Base-by-base conservation (phyloP, 2,113 vertebrate species). In the Silurus asotus region DNA sequence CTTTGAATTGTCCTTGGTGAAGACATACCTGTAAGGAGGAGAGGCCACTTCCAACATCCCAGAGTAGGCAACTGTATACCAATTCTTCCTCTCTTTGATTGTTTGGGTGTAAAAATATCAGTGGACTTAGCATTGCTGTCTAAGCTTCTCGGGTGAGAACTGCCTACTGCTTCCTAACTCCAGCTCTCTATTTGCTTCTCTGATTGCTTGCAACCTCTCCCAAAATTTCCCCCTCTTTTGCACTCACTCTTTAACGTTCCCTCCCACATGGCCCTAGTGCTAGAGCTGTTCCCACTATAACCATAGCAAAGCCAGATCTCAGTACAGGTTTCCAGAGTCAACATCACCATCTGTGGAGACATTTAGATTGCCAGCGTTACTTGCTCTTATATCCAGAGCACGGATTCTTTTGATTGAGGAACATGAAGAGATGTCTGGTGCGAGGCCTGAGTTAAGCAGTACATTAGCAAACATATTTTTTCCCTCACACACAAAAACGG, bases 181-280 rank as follows among this genome's bases (percentile, higher is more conserved):
- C 91, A 89, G 90, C 92, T 90, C 92, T 91, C 92, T 95, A 91
- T 93, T 95, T 94, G 92, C 93, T 92, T 94, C 88, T 90, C 87
- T 89, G 92, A 94, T 93, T 94, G 91, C 94, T 94, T 94, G 94
- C 93, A 94, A 94, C 87, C 67, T 58, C 14, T 87, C 90, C 91
- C 89, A 89, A 94, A 93, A 90, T 89, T 87, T 80, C 69, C 84
- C 84, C 86, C 67, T 59, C 83, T 87, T 74, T 79, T 70, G 55
- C n/a, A n/a, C 88, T 82, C 76, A 70, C 77, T 15, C 65, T 88
- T 88, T 88, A 55, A 91, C 89, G 88, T 90, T 90, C 85, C 92
- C 91, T 95, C 92, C 94, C 93, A 93, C 95, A 96, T 94, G 95
- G 94, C 94, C 94, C 95, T 96, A 95, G 95, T 91, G 90, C 90